A percentile compares a stretch with the other conserved stretches of the same genome.
phyloP scores from a whole-genome alignment of 2,888 invertebrate genomes.

The Xylota segnis region DNA sequence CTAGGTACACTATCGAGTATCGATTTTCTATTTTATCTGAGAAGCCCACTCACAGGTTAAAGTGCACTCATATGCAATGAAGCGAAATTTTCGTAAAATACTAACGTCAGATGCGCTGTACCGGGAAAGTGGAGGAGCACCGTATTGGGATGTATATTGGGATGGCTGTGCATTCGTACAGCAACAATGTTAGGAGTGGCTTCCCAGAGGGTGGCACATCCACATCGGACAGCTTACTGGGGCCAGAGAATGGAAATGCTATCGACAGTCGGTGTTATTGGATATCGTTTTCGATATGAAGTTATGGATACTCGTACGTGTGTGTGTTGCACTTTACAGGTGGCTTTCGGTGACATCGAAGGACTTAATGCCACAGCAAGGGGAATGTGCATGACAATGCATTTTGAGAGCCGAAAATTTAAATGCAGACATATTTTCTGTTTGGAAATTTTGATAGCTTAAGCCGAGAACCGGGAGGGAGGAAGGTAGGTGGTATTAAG shows the following conservation, averaged over 20 bases:
- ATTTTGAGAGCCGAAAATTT: slow-evolving; percentile 35
- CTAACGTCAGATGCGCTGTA: slow-evolving; percentile 6
- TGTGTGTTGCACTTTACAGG: slow-evolving; percentile 45
- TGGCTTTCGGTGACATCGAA: slow-evolving; percentile 41
- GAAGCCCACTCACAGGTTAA: slow-evolving; percentile 57
- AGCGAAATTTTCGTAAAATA: slow-evolving; percentile 1
- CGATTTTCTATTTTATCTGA: slow-evolving; percentile 60
- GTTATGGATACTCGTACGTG: slow-evolving; percentile 55
- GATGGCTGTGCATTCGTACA: slow-evolving; percentile 34
- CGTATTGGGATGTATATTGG: slow-evolving; percentile 30
- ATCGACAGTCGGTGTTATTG: slow-evolving; percentile 58
- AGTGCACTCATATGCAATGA: slow-evolving; percentile 56
- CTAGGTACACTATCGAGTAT: slow-evolving; percentile 52
- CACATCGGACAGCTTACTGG: slow-evolving; percentile 33
- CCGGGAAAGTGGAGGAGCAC: slow-evolving; percentile 23
- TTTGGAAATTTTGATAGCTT: slow-evolving; percentile 19
- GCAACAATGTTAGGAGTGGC: slow-evolving; percentile 47
- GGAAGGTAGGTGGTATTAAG: too few relatives aligned
- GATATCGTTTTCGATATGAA: slow-evolving; percentile 68
- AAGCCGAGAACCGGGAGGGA: neutral
- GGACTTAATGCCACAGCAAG: slow-evolving; percentile 22
- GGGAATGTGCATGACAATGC: slow-evolving; percentile 23
- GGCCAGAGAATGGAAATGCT: slow-evolving; percentile 35
- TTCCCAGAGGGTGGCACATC: neutral
- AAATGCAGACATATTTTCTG: slow-evolving; percentile 23